These are phyloP conservation scores for Selenia dentaria DNA, from an alignment of 2,888 invertebrate species.

Conservation along the genomic window DNA sequence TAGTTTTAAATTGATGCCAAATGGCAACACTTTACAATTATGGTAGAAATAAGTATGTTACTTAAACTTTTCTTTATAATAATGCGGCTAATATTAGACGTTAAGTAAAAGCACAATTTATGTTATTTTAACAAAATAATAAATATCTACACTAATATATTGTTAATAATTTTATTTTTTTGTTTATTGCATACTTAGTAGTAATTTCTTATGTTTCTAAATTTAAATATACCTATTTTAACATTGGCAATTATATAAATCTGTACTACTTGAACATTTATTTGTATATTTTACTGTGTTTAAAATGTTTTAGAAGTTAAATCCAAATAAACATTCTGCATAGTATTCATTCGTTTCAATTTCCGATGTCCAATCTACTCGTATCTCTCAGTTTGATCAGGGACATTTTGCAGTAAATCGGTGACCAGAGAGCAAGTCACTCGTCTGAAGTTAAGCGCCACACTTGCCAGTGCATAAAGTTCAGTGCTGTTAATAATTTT, in stretches of 20 bases:
- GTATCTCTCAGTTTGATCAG: too few relatives aligned
- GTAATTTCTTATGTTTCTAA: constrained; percentile 58
- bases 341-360: constrained; percentile 53
- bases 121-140: constrained; percentile 66
- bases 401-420: too few relatives aligned
- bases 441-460: too few relatives aligned
- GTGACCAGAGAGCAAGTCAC: too few relatives aligned
- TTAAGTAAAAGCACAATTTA: constrained; percentile 80
- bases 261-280: constrained; percentile 75
- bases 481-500: too few relatives aligned
- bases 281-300: constrained; percentile 81
- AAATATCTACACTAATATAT: constrained; percentile 76
- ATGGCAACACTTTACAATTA: constrained; percentile 54
- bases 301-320: constrained; percentile 79
- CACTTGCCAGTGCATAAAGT: too few relatives aligned
- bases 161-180: constrained; percentile 80
- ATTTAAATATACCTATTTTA: constrained; percentile 59
- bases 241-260: constrained; percentile 63
- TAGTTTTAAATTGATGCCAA: constrained; percentile 38
- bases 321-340: constrained; percentile 84
- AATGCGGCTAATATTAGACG: constrained; percentile 79
- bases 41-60: constrained; percentile 44
- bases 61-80: constrained; percentile 49
- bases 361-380: too few relatives aligned
- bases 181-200: constrained; percentile 60